phyloP scores from a whole-genome alignment of 1,140 invertebrate genomes.

The Saccostrea cuccullata region DNA sequence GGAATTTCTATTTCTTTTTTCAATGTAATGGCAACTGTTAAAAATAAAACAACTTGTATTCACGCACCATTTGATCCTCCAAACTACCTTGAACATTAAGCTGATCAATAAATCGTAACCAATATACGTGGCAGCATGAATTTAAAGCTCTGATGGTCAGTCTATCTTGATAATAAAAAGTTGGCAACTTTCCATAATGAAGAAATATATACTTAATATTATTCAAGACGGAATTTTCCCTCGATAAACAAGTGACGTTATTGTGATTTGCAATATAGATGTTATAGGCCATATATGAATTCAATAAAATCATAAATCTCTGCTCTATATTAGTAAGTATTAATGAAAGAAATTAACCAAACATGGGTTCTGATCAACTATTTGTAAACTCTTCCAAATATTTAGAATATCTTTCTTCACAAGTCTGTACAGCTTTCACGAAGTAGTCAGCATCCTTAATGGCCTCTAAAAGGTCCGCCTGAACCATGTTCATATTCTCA shows the following conservation, averaged over 20 bases:
- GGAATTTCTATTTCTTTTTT: not conserved
- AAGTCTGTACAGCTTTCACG: constrained; percentile 66
- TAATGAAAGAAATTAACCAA: not conserved
- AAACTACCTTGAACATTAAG: not conserved
- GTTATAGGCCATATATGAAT: too few relatives aligned
- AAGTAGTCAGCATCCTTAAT: constrained; percentile 74
- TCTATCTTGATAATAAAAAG: not conserved
- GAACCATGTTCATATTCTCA: constrained; percentile 74
- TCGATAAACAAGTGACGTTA: too few relatives aligned
- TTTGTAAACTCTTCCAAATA: constrained; percentile 30
- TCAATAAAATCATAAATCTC: not conserved
- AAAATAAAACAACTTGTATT: not conserved
- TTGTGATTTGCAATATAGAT: too few relatives aligned
- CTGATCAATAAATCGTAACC: not conserved
- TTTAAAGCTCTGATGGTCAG: not conserved
- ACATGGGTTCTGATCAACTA: not conserved
- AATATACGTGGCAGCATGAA: not conserved
- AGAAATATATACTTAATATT: not conserved
- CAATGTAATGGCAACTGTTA: too few relatives aligned
- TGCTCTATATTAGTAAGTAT: not conserved
- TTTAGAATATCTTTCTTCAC: constrained; percentile 71
- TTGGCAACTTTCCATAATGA: constrained; percentile 4
- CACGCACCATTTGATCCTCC: not conserved
- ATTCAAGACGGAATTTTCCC: too few relatives aligned
- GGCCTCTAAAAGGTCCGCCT: constrained; percentile 73